Evolutionary conservation across 2,113 vertebrate genomes (phyloP), one percentile per base, ranked within the genome.

Genomic region (Cryptotis parvus): DNA sequence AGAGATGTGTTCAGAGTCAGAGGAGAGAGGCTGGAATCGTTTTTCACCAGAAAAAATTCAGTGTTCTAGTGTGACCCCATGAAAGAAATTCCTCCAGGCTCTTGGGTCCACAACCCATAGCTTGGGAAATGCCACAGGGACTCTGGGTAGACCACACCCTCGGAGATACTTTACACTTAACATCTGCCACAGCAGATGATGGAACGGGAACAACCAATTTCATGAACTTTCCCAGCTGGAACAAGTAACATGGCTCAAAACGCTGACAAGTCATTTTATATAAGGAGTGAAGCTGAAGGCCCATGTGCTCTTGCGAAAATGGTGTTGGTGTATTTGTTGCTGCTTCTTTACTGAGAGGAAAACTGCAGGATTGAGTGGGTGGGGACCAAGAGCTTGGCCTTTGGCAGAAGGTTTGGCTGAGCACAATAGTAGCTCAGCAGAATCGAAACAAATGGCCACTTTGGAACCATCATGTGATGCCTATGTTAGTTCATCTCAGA

Each of bases 121-220:
- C 73, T 72, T 89, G 66, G 92, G 87, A 82, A 92, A 94, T 87
- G 61, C 61, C 78, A 66, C 2, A 33, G 37, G 61, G 69, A 83
- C 15, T 37, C 72, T 73, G 68, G 72, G 92, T 41, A 75, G 84
- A 87, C 58, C 94, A 84, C 76, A 87, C 94, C 92, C 91, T 66
- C 2, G 45, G 84, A 95, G 84, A 78, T 89, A 80, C 61, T 94
- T 95, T 39, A 92, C 70, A 92, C 83, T 75, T 74, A 94, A 91
- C 37, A 77, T 73, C 79, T 68, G 83, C 74, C 69, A 74, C n/a
- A 74, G 76, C 84, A 78, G 87, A 91, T 45, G 91, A 92, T 82
- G 78, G 89, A 58, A 93, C 87, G 43, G 43, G 65, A 84, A 72
- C 66, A 49, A 68, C 81, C 83, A 84, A 70, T 37, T 93, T 49